Evolutionary conservation across 2,888 invertebrate species (phyloP), one percentile per base, ranked within the genome.

Genomic region (Ophion costatus): DNA sequence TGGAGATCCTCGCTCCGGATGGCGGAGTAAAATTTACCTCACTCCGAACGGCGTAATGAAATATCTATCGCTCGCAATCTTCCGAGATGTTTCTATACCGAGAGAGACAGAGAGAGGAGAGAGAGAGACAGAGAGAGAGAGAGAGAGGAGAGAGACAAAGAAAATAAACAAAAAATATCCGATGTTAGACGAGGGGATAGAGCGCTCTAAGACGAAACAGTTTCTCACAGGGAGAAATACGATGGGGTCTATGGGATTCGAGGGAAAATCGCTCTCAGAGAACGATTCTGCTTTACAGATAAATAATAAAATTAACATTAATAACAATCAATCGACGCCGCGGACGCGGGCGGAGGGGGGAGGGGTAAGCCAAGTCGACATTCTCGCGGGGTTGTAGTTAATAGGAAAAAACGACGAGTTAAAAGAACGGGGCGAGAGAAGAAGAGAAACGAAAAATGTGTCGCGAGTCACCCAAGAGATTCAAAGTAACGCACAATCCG

Each of bases 221-320:
- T 33, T 59, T 59, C 66, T 66, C 45, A 66, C 33, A 22, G 33
- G 20, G 63, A 5, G n/a, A 56, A 59, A 71, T 33, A 71, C 33
- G 22, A 66, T 14, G 24, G 24, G 70, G 38, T 24, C 38, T 33
- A 63, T 20, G 42, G 57, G 59, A 80, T 74, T 74, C 33, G 45
- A 42, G 51, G 51, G 51, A 17, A 33, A 78, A 78, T 78, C 67
- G 67, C 17, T 67, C 61, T 82, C 78, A 73, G 56, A 82, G 78
- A 73, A 66, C 51, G 61, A 73, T 57, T 64, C 70, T 24, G 38
- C 78, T 73, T 14, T 64, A n/a, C 22, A 75, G 78, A 83, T 71
- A 83, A 83, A 83, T 83, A 75, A 76, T 80, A 80, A 83, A 64
- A 75, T 83, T 83, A 75, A 70, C 64, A 75, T 75, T 79, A 76